Percentiles rank a stretch among this genome's conserved stretches.
Evolutionary conservation across 2,888 invertebrate species (phyloP).

Genomic region (Callyntrura sp.): DNA sequence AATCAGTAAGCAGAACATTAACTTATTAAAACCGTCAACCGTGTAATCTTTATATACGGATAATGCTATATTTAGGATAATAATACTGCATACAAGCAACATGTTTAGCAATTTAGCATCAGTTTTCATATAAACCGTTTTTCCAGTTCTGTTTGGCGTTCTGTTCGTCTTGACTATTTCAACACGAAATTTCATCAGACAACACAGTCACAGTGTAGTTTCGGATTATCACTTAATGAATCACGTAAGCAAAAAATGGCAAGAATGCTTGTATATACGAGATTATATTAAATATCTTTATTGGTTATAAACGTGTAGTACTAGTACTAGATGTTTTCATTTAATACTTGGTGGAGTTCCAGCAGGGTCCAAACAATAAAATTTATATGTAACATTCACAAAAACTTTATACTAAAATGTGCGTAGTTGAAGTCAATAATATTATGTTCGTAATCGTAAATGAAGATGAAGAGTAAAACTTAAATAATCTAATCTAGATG

Average conservation of each 20-base stretch:
- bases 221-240: constrained; percentile 9
- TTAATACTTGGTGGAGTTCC: constrained; percentile 40
- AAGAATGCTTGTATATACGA: background rate
- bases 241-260: background rate
- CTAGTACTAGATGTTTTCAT: background rate
- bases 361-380: constrained; percentile 21
- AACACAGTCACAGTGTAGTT: background rate
- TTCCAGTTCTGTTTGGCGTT: too few species aligned
- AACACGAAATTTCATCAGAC: too few species aligned
- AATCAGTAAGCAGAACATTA: too few species aligned
- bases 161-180: too few species aligned
- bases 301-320: background rate
- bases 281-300: constrained; percentile 23
- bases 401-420: background rate
- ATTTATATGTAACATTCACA: background rate
- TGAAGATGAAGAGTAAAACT: constrained; percentile 6
- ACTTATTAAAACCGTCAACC: too few species aligned
- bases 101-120: too few species aligned
- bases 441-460: background rate
- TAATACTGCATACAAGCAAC: too few species aligned
- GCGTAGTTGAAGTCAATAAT: background rate
- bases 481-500: too few species aligned
- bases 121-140: too few species aligned
- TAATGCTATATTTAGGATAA: too few species aligned
- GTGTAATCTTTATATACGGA: too few species aligned